Conservation (phyloP, 2,797 vertebrate genomes). For the Florisuga fusca region DNA sequence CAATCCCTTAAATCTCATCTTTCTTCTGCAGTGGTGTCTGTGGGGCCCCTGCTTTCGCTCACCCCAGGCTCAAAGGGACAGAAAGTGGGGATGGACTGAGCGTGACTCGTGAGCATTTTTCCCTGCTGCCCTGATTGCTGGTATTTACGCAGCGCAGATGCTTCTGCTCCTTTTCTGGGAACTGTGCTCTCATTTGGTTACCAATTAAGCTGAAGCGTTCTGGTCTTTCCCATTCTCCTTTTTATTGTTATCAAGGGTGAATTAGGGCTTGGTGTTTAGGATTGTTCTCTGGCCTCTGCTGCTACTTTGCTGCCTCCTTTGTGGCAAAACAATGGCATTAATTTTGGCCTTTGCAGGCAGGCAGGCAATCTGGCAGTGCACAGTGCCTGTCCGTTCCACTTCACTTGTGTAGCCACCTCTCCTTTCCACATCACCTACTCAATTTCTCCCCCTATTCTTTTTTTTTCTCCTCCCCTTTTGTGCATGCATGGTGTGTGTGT, state of each 20-base stretch:
- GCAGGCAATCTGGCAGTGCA: conserved; percentile 53
- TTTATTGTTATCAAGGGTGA: conserved; percentile 28
- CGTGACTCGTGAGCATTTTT: neutral
- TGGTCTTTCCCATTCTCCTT: conserved; percentile 31
- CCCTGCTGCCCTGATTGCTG: neutral
- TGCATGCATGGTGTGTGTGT: neutral
- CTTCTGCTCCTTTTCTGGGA: conserved; percentile 2
- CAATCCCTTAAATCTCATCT: fast-evolving
- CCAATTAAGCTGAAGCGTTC: conserved; percentile 27
- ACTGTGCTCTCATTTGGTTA: conserved; percentile 1
- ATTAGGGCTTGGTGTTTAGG: conserved; percentile 28
- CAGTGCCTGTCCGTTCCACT: conserved; percentile 89
- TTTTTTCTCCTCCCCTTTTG: neutral
- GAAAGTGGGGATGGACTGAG: neutral
- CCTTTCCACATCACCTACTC: conserved; percentile 34
- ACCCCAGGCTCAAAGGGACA: neutral
- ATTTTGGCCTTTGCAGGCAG: conserved; percentile 84
- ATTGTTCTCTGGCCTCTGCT: conserved; percentile 78
- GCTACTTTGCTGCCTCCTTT: conserved; percentile 87
- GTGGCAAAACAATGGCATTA: conserved; percentile 89
- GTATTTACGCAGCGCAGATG: neutral
- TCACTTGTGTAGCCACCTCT: conserved; percentile 61
- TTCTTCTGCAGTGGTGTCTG: neutral
- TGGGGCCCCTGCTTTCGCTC: fast-evolving
- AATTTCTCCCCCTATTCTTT: neutral